Evolutionary conservation across 2,797 vertebrate genomes (phyloP), one percentile per base, ranked within the genome.

Genomic region (Onychomys arenicola): DNA sequence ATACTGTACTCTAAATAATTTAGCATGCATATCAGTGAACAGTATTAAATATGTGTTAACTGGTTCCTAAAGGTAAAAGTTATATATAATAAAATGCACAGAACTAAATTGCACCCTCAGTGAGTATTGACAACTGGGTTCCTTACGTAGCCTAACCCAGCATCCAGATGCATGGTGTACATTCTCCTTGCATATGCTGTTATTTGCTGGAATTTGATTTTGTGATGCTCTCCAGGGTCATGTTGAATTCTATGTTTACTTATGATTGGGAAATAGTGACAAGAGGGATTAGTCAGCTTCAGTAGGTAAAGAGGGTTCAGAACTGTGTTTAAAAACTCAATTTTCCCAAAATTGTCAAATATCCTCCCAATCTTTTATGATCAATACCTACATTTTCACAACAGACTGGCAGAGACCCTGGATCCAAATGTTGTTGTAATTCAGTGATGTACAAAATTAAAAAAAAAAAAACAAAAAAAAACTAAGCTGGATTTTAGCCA

Each of bases 191-290:
- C 6, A 1, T 1, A 75, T 19, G 10, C 21, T 65, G 82, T 93
- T 23, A 77, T 77, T 59, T 43, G 80, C 71, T 71, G 96, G 27
- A 82, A 77, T 89, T 80, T 81, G n/a, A 69, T 71, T 85, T 81
- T 85, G 25, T 71, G 77, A 46, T 77, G 34, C 57, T 49, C 52
- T 82, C 34, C 2, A 11, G 19, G 61, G 16, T 1, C 4, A 55
- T 7, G 19, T 16, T 77, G 25, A 84, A 32, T 71, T 59, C 52
- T 25, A 81, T 27, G 13, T 93, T 94, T 82, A 75, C 8, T n/a
- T 80, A 76, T 80, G 13, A 76, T 61, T 1, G 32, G 14, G 69
- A 55, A 8, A 65, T 6, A 43, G n/a, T 87, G n/a, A 88, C 37
- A 61, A 9, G 23, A 89, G 7, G 8, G 10, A 2, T 2, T n/a